Base-by-base conservation (phyloP, 2,113 vertebrate genomes). In the Tetrao urogallus region DNA sequence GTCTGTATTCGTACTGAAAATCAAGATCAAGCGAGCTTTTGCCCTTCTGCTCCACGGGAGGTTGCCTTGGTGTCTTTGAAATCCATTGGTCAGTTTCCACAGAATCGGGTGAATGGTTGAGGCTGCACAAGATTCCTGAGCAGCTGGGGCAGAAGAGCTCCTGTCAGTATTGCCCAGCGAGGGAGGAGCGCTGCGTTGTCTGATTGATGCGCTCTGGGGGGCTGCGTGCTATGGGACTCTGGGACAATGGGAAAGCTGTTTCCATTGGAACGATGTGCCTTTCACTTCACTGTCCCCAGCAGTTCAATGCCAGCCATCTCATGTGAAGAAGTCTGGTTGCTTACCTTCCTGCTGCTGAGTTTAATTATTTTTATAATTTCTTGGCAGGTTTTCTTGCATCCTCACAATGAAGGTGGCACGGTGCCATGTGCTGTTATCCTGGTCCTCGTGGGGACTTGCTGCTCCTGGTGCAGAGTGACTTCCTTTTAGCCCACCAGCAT, bases 401-500 rank as follows among this genome's bases (percentile, higher is more conserved):
- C 98, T 5, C 73, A 97, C 60, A 98, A 97, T 42, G 97, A 97
- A 21, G 90, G 94, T 74, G 98, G 97, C 76, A 94, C 98, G 69
- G 96, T 96, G 18, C 97, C 96, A 34, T 97, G 98, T 30, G 98
- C 98, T 64, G 20, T 98, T 74, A 90, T 98, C 74, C 30, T 98
- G 95, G 86, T 98, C 81, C 38, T 98, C 75, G 97, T 98, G 97
- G 98, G 97, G 13, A 40, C 87, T 61, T 84, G 97, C 74, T 98
- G 98, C 91, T 97, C 98, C 50, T 98, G 98, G 76, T 98, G 98
- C 96, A 98, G 97, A 86, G 98, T 89, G 98, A 98, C 97, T 98
- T 98, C 92, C 97, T 98, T 83, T 97, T 98, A 47, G 97, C 97
- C 90, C 97, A 94, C 92, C 98, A 98, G 89, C 97, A 97, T 78